phyloP scores from a whole-genome alignment of 2,113 vertebrate genomes.

The Phoenicopterus ruber region DNA sequence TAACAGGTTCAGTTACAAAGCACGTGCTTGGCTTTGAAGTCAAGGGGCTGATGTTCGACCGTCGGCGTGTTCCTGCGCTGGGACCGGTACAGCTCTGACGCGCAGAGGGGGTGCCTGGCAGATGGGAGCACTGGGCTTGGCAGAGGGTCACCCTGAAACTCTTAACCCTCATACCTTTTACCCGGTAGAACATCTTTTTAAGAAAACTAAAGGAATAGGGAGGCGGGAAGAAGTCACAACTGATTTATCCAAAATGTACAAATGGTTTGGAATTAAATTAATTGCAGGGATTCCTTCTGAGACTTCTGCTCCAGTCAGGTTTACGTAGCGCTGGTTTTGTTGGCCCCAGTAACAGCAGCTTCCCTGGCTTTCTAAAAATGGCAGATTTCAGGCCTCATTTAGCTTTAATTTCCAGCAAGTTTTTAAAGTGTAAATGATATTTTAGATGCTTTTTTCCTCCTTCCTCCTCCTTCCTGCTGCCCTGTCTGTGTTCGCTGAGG shows the following conservation, averaged over 20 bases:
- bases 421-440: neutral
- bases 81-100: neutral
- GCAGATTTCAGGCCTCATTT: neutral
- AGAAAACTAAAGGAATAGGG: neutral
- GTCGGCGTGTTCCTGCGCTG: fast-evolving
- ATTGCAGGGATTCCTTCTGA: neutral
- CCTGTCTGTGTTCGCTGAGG: neutral
- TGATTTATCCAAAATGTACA: neutral
- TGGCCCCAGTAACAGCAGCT: neutral
- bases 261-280: neutral
- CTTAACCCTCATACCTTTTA: neutral
- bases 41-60: neutral
- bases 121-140: fast-evolving
- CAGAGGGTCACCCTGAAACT: neutral
- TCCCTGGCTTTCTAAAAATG: neutral
- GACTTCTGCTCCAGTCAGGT: neutral
- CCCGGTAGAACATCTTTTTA: no score
- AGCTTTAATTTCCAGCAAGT: neutral
- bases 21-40: neutral
- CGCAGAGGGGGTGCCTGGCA: fast-evolving
- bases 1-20: neutral
- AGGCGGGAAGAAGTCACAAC: neutral
- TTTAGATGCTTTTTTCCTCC: neutral
- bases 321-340: neutral
- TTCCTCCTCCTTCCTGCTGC: neutral